phyloP scores from a whole-genome alignment of 2,113 vertebrate genomes.

The Pseudois nayaur region DNA sequence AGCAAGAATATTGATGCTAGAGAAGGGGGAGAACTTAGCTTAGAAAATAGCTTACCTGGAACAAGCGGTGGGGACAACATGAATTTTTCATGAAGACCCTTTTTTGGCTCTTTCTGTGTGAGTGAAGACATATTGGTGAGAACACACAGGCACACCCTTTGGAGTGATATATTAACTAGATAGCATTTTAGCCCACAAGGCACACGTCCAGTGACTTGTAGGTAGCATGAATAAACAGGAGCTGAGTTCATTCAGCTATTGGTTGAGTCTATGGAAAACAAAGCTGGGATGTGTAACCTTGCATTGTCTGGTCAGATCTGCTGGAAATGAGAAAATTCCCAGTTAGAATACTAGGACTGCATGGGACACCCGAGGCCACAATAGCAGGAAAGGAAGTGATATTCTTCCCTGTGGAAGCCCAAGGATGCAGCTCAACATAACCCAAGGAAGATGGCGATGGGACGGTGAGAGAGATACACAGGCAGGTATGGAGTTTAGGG shows the following conservation, averaged over 20 bases:
- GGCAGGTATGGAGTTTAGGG: accelerated
- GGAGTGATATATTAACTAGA: background rate
- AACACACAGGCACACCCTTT: background rate
- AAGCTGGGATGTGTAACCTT: background rate
- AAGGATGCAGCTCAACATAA: background rate
- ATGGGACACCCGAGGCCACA: background rate
- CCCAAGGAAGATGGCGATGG: background rate
- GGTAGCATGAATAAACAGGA: background rate
- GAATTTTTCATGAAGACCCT: background rate
- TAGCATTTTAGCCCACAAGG: background rate
- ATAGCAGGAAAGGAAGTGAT: background rate
- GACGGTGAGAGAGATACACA: background rate
- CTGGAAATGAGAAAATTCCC: background rate
- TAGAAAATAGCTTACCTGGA: background rate
- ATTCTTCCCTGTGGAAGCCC: background rate
- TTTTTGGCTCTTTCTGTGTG: background rate
- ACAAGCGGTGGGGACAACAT: background rate
- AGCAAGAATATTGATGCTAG: background rate
- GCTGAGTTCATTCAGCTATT: background rate
- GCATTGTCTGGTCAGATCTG: background rate
- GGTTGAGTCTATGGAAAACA: background rate
- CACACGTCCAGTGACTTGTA: accelerated
- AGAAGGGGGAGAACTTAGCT: background rate
- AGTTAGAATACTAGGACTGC: background rate
- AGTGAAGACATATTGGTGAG: background rate